Evolutionary conservation across 2,113 vertebrate genomes (phyloP).

Genomic region (Struthidea cinerea): DNA sequence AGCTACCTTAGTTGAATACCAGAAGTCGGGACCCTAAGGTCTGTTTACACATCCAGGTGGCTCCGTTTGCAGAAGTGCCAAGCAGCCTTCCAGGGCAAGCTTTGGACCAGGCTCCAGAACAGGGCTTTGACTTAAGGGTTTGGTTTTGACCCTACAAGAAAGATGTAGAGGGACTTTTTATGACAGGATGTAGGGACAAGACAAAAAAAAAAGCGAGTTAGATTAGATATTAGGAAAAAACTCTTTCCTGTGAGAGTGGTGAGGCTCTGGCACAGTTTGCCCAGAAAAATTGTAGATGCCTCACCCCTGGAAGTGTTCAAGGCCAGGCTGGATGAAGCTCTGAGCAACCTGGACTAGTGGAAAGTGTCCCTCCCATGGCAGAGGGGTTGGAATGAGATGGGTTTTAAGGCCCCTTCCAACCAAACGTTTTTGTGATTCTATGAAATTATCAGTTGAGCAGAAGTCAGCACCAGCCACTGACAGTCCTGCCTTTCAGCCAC

Average conservation of each 20-base stretch:
- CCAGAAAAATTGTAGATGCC: background rate
- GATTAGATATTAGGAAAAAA: background rate
- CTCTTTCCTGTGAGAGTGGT: background rate
- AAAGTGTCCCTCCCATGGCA: background rate
- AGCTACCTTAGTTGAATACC: background rate
- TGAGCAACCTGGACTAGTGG: background rate
- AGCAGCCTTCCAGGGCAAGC: accelerated
- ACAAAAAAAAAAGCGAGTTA: too few species aligned
- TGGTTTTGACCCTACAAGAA: background rate
- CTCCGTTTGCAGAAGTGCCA: background rate
- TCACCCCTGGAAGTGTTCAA: background rate
- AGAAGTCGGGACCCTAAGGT: accelerated
- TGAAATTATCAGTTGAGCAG: background rate
- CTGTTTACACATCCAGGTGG: background rate
- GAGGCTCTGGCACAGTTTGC: accelerated
- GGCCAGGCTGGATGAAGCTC: too few species aligned
- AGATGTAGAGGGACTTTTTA: background rate
- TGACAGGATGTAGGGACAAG: background rate
- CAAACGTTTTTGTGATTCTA: background rate
- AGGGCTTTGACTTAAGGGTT: background rate
- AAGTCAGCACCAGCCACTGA: background rate
- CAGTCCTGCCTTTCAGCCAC: background rate
- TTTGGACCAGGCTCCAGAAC: background rate
- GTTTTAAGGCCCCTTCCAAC: background rate
- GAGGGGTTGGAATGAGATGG: background rate